These are phyloP conservation scores for Ecliptopera silaceata DNA, from an alignment of 2,888 invertebrate genomes.

Conservation along the genomic window DNA sequence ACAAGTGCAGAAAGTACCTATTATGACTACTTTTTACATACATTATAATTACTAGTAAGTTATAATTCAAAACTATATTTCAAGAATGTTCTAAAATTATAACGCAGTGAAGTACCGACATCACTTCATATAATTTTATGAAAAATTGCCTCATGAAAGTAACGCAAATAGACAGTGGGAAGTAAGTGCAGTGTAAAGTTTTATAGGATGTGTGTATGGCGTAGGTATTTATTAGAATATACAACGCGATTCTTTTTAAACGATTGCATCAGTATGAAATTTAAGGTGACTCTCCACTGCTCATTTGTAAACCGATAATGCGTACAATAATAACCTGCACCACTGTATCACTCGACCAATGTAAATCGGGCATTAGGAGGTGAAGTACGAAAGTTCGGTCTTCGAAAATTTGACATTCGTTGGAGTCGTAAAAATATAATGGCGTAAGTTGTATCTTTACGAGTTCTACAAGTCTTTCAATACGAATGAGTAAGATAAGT, in stretches of 20 bases:
- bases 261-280: no score
- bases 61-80: conserved; percentile 1
- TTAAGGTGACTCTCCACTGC: no score
- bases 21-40: not conserved
- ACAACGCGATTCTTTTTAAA: no score
- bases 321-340: no score
- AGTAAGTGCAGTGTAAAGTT: no score
- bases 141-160: conserved; percentile 13
- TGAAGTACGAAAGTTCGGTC: conserved; percentile 48
- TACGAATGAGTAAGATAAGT: conserved; percentile 53
- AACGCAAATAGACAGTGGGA: conserved; percentile 29
- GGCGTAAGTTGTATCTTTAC: conserved; percentile 76
- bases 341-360: no score
- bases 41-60: not conserved
- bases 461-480: conserved; percentile 59
- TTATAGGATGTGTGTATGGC: no score
- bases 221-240: no score
- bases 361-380: no score
- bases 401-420: conserved; percentile 77
- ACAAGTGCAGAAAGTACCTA: no score
- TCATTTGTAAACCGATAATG: no score
- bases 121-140: conserved; percentile 1
- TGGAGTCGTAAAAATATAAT: conserved; percentile 78
- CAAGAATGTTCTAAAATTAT: conserved; percentile 2
- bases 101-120: not conserved